phyloP scores from a whole-genome alignment of 2,797 vertebrate genomes.

The Phoxinus dragarum region DNA sequence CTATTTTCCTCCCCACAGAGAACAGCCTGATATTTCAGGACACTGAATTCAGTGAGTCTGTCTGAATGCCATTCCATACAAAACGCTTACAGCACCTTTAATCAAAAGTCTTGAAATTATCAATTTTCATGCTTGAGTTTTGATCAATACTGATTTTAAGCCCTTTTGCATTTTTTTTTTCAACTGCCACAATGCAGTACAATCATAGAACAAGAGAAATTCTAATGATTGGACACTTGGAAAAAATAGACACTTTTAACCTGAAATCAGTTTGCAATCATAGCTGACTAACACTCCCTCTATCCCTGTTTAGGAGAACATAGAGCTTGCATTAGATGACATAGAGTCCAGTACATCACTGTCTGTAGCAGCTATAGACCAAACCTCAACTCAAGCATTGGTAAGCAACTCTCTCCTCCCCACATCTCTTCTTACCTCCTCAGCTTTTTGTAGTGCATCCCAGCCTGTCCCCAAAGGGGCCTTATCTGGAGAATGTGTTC shows the following conservation, averaged over 20 bases:
- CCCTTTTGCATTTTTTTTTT: not conserved
- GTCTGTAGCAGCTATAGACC: slow-evolving; percentile 92
- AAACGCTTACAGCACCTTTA: not conserved
- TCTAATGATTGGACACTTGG: not conserved
- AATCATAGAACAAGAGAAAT: not conserved
- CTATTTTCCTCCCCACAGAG: not conserved
- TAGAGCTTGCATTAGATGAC: slow-evolving; percentile 93
- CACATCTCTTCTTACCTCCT: not conserved
- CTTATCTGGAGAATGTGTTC: slow-evolving; percentile 28
- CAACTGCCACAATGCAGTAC: not conserved
- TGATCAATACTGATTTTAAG: not conserved
- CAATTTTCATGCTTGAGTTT: not conserved
- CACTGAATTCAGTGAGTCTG: not conserved
- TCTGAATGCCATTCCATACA: not conserved
- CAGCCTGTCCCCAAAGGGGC: slow-evolving; percentile 4
- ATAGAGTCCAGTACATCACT: slow-evolving; percentile 84
- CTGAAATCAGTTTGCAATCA: slow-evolving; percentile 36
- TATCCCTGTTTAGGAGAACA: slow-evolving; percentile 90
- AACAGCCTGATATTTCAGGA: not conserved
- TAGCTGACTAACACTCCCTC: slow-evolving; percentile 71
- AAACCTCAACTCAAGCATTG: slow-evolving; percentile 92
- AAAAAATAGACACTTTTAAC: slow-evolving; percentile 16
- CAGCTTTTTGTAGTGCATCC: slow-evolving; percentile 27
- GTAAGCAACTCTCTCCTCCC: slow-evolving; percentile 77
- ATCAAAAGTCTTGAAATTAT: slow-evolving; percentile 26